Evolutionary conservation across 2,888 invertebrate genomes (phyloP).

Genomic region (Sphecodes monilicornis): DNA sequence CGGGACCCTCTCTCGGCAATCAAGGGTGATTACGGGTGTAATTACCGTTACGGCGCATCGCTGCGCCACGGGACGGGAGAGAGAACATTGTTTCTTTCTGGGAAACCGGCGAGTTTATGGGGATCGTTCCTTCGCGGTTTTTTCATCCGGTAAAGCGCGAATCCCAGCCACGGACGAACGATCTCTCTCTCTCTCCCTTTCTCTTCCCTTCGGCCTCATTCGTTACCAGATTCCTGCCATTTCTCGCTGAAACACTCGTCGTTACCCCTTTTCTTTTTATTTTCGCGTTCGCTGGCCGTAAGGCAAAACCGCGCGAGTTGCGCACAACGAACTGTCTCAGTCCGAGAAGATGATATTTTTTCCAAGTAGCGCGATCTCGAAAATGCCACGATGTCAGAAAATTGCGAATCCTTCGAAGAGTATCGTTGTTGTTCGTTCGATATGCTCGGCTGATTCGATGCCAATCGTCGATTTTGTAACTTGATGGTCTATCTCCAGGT

Average conservation of each 20-base stretch:
- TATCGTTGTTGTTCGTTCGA: background rate
- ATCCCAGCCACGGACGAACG: slow-evolving; percentile 29
- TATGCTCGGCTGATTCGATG: too few relatives aligned
- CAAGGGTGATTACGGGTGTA: slow-evolving; percentile 78
- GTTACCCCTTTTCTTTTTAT: slow-evolving; percentile 8
- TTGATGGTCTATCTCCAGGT: background rate
- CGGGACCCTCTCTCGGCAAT: slow-evolving; percentile 68
- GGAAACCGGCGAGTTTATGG: slow-evolving; percentile 75
- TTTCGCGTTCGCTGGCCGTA: slow-evolving; percentile 1
- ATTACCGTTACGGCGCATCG: slow-evolving; percentile 79
- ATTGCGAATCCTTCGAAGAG: background rate
- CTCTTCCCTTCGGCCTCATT: background rate
- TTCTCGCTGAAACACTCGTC: background rate
- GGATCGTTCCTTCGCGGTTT: slow-evolving; percentile 66
- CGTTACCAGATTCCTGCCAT: slow-evolving; percentile 5
- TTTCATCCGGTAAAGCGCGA: slow-evolving; percentile 56
- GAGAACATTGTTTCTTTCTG: slow-evolving; percentile 78
- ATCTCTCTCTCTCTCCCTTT: slow-evolving; percentile 16
- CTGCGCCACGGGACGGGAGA: slow-evolving; percentile 63
- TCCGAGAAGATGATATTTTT: background rate
- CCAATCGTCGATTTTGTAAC: background rate
- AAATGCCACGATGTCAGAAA: background rate
- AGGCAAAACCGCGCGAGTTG: background rate
- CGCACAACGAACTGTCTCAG: background rate
- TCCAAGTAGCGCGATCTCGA: background rate